A percentile compares a stretch with the other conserved stretches of the same genome.
Conservation (phyloP, 1,140 invertebrate genomes). For the Caenorhabditis latens region DNA sequence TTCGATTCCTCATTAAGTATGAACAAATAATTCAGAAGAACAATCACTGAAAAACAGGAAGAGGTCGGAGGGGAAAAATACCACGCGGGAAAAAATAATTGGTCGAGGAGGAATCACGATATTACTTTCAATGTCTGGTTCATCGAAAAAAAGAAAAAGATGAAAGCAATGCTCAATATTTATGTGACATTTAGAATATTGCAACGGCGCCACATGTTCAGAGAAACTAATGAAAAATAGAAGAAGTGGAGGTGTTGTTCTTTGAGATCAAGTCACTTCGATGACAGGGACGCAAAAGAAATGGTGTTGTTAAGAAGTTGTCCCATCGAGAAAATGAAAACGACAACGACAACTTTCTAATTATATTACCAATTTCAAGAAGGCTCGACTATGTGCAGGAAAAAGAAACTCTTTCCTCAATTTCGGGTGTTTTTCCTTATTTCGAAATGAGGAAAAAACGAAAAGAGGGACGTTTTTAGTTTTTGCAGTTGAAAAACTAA, state of each 20-base stretch:
- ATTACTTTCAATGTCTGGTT: neutral
- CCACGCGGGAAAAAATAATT: neutral
- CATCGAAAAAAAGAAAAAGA: neutral
- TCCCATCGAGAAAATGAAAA: constrained; percentile 32
- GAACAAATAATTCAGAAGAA: constrained; percentile 2
- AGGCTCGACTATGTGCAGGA: neutral
- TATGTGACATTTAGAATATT: constrained; percentile 19
- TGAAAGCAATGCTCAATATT: neutral
- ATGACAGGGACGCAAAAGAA: neutral
- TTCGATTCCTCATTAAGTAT: constrained; percentile 21
- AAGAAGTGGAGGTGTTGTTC: constrained; percentile 16
- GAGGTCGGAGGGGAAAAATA: neutral
- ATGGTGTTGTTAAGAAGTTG: constrained; percentile 28
- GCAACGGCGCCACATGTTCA: constrained; percentile 30
- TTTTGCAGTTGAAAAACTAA: neutral
- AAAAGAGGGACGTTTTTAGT: neutral
- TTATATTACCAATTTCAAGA: constrained; percentile 43
- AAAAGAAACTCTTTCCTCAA: constrained; percentile 2
- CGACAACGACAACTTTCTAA: constrained; percentile 42
- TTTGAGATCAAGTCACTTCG: neutral
- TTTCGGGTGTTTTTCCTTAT: neutral
- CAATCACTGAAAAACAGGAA: constrained; percentile 23
- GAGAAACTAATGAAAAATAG: neutral
- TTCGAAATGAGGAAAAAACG: neutral
- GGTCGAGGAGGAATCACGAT: neutral